Conservation (phyloP, 2,797 vertebrate genomes). For the Pygocentrus nattereri region DNA sequence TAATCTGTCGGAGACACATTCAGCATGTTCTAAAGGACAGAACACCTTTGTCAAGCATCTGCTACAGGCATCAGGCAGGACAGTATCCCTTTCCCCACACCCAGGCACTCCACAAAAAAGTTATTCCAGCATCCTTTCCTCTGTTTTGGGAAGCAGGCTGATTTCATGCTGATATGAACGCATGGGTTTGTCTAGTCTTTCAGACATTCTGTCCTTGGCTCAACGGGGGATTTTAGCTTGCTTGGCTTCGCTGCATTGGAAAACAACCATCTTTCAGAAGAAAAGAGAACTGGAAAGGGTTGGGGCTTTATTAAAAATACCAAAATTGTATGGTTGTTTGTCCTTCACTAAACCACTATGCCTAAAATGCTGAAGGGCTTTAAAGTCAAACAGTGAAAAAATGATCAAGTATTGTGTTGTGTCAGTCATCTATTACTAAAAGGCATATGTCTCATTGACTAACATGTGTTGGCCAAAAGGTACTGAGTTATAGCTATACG, state of each 20-base stretch:
- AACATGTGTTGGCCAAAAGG: no score
- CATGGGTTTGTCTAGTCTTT: slow-evolving; percentile 45
- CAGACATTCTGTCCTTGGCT: slow-evolving; percentile 47
- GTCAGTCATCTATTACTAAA: no score
- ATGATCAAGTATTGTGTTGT: no score
- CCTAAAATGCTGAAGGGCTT: no score
- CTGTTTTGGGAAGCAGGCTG: slow-evolving; percentile 31
- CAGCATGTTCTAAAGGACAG: slow-evolving; percentile 63
- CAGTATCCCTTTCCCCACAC: not conserved
- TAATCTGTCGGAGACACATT: slow-evolving; percentile 67
- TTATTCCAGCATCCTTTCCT: slow-evolving; percentile 29
- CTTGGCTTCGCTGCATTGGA: slow-evolving; percentile 38
- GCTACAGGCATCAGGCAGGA: slow-evolving; percentile 15
- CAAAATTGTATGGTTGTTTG: not conserved
- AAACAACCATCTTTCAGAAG: slow-evolving; percentile 30
- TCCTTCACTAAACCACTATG: not conserved
- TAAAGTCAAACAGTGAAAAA: no score
- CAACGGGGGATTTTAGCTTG: slow-evolving; percentile 47
- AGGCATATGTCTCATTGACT: no score
- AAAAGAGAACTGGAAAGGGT: not conserved
- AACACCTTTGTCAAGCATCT: slow-evolving; percentile 48
- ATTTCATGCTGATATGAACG: slow-evolving; percentile 53
- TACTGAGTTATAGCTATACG: no score
- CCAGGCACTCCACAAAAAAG: not conserved
- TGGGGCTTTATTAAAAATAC: not conserved